These are phyloP conservation scores for Drosophila subpulchrella DNA, from an alignment of 1,140 invertebrate species.

Conservation along the genomic window DNA sequence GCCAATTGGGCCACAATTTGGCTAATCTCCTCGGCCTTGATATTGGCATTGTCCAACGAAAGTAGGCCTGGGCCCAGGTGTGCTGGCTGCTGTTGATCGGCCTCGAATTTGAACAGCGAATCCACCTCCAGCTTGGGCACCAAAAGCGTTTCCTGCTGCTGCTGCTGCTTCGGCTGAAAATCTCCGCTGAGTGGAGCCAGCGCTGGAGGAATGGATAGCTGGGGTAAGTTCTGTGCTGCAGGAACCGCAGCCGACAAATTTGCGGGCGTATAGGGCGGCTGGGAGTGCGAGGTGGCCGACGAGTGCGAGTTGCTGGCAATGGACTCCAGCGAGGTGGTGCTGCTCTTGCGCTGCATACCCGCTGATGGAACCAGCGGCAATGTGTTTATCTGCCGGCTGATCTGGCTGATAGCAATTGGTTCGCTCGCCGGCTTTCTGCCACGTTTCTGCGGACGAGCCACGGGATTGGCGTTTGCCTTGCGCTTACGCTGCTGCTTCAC, in stretches of 20 bases:
- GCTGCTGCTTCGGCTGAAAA: slow-evolving; percentile 36
- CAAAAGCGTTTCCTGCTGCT: slow-evolving; percentile 5
- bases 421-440: slow-evolving; percentile 53
- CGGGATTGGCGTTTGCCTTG: slow-evolving; percentile 64
- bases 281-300: slow-evolving; percentile 61
- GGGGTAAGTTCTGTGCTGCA: slow-evolving; percentile 16
- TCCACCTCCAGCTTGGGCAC: slow-evolving; percentile 44
- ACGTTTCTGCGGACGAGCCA: slow-evolving; percentile 72
- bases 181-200: slow-evolving; percentile 72
- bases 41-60: slow-evolving; percentile 50
- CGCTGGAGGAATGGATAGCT: slow-evolving; percentile 66
- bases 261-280: slow-evolving; percentile 50
- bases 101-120: slow-evolving; percentile 16
- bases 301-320: slow-evolving; percentile 82
- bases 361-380: slow-evolving; percentile 55
- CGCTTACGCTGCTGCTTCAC: slow-evolving; percentile 58
- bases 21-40: slow-evolving; percentile 72
- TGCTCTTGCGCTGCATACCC: slow-evolving; percentile 74
- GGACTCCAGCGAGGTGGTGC: slow-evolving; percentile 79
- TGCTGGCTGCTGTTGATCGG: slow-evolving; percentile 9
- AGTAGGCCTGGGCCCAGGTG: slow-evolving; percentile 35
- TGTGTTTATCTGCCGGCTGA: slow-evolving; percentile 21
- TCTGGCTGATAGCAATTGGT: slow-evolving; percentile 3
- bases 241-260: slow-evolving; percentile 19
- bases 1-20: slow-evolving; percentile 72